Evolutionary conservation across 1,140 invertebrate species (phyloP), one percentile per base, ranked within the genome.

Genomic region (Gonioctena quinquepunctata): DNA sequence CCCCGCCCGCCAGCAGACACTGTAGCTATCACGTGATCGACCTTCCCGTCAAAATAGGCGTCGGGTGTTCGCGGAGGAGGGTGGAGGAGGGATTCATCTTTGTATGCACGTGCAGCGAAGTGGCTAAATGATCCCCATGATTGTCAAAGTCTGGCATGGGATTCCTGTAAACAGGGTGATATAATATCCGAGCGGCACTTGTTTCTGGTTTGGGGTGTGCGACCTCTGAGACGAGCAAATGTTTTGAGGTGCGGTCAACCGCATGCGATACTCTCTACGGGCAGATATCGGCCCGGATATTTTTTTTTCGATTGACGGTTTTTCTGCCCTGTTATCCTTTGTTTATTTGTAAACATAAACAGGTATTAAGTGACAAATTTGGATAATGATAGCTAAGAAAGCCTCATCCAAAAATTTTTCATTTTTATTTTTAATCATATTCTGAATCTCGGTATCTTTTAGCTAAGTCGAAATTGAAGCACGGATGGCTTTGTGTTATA

Each of bases 11-110:
- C 56, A 54, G 73, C 74, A 74, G 74, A 76, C 79, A 81, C 72
- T 66, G 72, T 68, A 54, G 52, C 63, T 65, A 66, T 80, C 86
- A 87, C 86, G 86, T 87, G 86, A 87, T 83, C 89, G 88, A 89
- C 88, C 88, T 90, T 89, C 89, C 88, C 89, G 89, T 90, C 89
- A 90, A 90, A 90, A 90, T 90, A 90, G 88, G 87, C 85, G 87
- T 86, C 87, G 85, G 86, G 86, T 49, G 80, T 77, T 72, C 68
- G 48, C 54, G 63, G 33, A 26, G 50, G 50, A 52, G 72, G 56
- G 59, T 16, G 48, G 71, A 27, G 70, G 61, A 52, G 25, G 60
- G 18, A 62, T 26, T 49, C 23, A 18, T 11, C 7, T 11, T 23
- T 22, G 18, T 28, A 27, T 59, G 23, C 57, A 69, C 59, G 57